phyloP scores from a whole-genome alignment of 2,113 vertebrate genomes.

The Brevimyrus niger region DNA sequence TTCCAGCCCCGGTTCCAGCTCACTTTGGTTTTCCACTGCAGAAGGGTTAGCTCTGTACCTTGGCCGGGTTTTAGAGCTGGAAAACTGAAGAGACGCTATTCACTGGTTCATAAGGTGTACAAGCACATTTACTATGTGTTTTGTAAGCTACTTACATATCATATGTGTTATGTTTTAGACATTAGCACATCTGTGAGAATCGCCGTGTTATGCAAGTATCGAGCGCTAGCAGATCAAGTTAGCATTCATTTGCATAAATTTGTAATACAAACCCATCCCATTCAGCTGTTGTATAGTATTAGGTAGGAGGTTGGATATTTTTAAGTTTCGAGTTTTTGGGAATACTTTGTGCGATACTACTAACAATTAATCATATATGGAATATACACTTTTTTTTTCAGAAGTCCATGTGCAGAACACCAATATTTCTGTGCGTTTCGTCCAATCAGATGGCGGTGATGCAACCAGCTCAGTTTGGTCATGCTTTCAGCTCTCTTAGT shows the following conservation, averaged over 20 bases:
- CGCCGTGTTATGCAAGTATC: background rate
- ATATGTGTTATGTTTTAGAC: too few species aligned
- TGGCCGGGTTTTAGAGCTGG: background rate
- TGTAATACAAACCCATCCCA: background rate
- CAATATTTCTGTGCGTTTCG: background rate
- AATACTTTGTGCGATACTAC: background rate
- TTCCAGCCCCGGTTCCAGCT: background rate
- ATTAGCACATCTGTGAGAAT: background rate
- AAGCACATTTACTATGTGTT: background rate
- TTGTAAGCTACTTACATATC: too few species aligned
- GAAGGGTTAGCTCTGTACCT: background rate
- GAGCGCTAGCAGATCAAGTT: background rate
- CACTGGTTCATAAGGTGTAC: background rate
- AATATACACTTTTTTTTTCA: background rate
- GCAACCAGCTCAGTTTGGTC: background rate
- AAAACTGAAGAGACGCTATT: background rate
- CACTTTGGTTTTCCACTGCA: background rate
- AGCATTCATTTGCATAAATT: background rate
- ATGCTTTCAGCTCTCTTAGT: background rate
- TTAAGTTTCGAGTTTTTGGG: background rate
- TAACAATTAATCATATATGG: background rate
- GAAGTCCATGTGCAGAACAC: background rate
- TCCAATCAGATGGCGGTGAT: background rate
- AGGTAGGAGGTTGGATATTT: background rate
- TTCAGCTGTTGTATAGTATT: background rate